phyloP scores from a whole-genome alignment of 2,113 vertebrate genomes.

The Brienomyrus longianalis region DNA sequence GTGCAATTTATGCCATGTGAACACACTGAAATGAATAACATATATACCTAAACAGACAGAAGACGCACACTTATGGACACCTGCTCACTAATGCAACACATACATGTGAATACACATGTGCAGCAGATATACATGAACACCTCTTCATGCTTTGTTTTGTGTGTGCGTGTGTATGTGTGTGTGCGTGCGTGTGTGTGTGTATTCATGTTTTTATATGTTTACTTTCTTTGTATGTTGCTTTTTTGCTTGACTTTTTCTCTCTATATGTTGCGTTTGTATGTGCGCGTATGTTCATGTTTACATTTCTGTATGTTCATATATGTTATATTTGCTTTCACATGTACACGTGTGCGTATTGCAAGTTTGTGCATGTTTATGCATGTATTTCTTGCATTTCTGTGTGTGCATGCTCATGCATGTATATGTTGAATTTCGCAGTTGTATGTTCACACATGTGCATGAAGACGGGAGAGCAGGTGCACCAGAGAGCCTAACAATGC shows the following conservation, averaged over 20 bases:
- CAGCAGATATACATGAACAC: not conserved
- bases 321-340: conserved; percentile 3
- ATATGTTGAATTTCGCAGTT: conserved; percentile 11
- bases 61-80: too few relatives aligned
- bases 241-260: not conserved
- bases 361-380: not conserved
- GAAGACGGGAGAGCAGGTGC: conserved; percentile 42
- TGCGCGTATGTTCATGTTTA: not conserved
- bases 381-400: not conserved
- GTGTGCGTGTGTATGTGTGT: not conserved
- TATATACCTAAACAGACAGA: too few relatives aligned
- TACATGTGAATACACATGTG: not conserved
- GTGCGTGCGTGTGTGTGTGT: not conserved
- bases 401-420: not conserved
- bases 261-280: not conserved
- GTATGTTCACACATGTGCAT: conserved; percentile 17
- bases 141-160: not conserved
- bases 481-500: conserved; percentile 39
- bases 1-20: not conserved
- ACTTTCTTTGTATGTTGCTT: not conserved
- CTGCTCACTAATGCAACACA: too few relatives aligned
- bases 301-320: not conserved
- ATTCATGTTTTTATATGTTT: not conserved
- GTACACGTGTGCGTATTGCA: not conserved
- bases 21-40: too few relatives aligned